phyloP scores from a whole-genome alignment of 2,888 invertebrate genomes.

The Leptopterna dolabrata region DNA sequence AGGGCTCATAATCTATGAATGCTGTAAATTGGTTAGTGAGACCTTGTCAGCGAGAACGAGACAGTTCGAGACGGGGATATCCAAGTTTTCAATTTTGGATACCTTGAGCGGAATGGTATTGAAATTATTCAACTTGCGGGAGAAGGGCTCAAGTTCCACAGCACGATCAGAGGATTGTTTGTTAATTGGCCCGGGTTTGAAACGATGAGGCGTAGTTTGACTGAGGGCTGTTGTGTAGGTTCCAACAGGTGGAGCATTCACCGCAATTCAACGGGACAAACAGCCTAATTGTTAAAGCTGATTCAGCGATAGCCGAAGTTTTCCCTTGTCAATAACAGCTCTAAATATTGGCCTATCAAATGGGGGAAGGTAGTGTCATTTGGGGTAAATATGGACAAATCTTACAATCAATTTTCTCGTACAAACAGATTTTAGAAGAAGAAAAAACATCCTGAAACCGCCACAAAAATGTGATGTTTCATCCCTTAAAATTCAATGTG shows the following conservation, averaged over 20 bases:
- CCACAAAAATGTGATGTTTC: too few species aligned
- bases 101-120: background rate
- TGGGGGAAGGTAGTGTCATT: background rate
- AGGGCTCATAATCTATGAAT: too few species aligned
- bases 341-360: background rate
- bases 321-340: background rate
- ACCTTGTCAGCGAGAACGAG: too few species aligned
- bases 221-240: background rate
- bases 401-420: too few species aligned
- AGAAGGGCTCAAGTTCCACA: background rate
- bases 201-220: background rate
- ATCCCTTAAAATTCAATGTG: too few species aligned
- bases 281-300: background rate
- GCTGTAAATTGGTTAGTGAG: too few species aligned
- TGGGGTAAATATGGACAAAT: too few species aligned
- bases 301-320: background rate
- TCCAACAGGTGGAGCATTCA: background rate
- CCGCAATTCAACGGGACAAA: background rate
- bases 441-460: too few species aligned
- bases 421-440: too few species aligned
- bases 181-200: background rate
- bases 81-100: background rate
- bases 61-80: too few species aligned
- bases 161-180: background rate
- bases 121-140: background rate